Base-by-base conservation (phyloP, 2,113 vertebrate species). In the Ophthalmolycus amberensis region DNA sequence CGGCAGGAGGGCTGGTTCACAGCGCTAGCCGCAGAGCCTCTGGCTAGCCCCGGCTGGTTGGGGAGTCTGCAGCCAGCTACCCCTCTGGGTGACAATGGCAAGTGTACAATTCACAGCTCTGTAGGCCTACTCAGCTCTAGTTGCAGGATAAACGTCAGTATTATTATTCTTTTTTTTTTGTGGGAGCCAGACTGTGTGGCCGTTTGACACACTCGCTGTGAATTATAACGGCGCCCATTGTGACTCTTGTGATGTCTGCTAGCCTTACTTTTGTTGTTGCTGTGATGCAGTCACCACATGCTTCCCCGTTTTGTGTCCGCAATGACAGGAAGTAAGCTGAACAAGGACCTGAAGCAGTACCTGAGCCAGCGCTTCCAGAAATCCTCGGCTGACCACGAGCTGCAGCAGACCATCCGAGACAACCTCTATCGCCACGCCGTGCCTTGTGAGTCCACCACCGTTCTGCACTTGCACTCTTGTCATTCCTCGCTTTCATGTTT, bases 391-490 rank as follows among this genome's bases (percentile, higher is more conserved):
- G 98, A 99, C 79, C 97, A 99, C 54, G 97, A 98, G 20, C 93
- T 99, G 79, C 98, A 99, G 92, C 98, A 99, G 93, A 98, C 96
- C 83, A 99, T 99, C 82, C 90, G 98, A 82, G 97, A 99, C 84
- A 99, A 99, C 95, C 97, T 99, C 34, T 99, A 99, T 82, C 98
- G 96, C 93, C 97, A 99, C 78, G 98, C 98, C 79, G 98, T 99
- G 97, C 98, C 98, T 97, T 99, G 98, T 99, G 93, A 98, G 97
- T 98, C 9, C 67, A 9, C n/a, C 40, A 16, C 59, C 12, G 1
- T 9, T n/a, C 46, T 9, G 18, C 72, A 7, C 29, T 8, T 42
- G 1, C 3, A 2, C 11, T 63, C 34, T 6, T 67, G 32, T 59
- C 15, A 22, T 58, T 69, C 18, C 5, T 18, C 14, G 44, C 56